Percentiles rank a stretch among this genome's conserved stretches.
These are phyloP conservation scores for Aphelocoma californica DNA, from an alignment of 2,797 vertebrate genomes.

Conservation along the genomic window DNA sequence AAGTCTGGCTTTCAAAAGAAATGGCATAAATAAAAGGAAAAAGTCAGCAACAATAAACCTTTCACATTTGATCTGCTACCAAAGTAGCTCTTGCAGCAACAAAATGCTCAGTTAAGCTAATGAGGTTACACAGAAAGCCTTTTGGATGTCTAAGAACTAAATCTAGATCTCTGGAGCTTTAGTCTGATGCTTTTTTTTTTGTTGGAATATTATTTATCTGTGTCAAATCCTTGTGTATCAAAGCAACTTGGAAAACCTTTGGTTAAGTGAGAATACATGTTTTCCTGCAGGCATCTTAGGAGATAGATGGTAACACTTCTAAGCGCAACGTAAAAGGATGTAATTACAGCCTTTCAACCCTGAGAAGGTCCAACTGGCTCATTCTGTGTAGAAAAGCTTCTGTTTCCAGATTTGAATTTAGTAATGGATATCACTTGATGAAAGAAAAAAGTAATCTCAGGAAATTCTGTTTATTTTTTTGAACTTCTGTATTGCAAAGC, in stretches of 20 bases:
- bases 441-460: background rate
- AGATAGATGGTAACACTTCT: background rate
- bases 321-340: background rate
- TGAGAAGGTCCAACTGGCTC: background rate
- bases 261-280: background rate
- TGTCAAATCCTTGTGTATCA: background rate
- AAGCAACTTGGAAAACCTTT: background rate
- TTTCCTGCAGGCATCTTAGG: background rate
- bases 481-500: background rate
- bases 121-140: background rate
- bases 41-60: background rate
- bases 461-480: background rate
- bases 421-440: background rate
- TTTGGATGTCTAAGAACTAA: background rate
- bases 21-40: background rate
- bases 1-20: background rate
- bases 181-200: background rate
- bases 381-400: background rate
- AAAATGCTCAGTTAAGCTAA: background rate
- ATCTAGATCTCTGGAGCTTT: background rate
- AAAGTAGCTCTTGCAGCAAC: background rate
- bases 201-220: background rate
- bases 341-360: background rate
- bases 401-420: background rate
- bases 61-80: background rate